These are phyloP conservation scores for Branchinecta lindahli DNA, from an alignment of 1,140 invertebrate species.

Conservation along the genomic window DNA sequence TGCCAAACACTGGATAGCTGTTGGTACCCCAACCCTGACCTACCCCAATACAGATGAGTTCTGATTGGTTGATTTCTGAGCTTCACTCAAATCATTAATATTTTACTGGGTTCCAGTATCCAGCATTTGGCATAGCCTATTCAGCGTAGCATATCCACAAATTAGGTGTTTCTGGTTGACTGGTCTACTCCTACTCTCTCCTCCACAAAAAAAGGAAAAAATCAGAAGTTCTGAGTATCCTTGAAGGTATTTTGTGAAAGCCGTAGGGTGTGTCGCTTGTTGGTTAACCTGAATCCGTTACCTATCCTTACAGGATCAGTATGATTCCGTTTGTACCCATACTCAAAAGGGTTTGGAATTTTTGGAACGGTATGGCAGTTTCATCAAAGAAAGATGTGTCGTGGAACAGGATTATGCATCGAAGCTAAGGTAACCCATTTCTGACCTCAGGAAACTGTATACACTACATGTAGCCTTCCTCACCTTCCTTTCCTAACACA, in stretches of 20 bases:
- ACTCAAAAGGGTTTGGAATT: constrained; percentile 96
- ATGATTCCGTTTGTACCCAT: constrained; percentile 83
- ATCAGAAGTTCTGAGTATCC: not conserved
- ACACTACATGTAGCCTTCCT: not conserved
- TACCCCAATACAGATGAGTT: too few species aligned
- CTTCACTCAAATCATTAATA: too few species aligned
- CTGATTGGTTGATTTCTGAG: too few species aligned
- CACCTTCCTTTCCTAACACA: not conserved
- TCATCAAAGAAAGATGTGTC: constrained; percentile 76
- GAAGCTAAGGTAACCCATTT: constrained; percentile 64
- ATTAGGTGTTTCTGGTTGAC: not conserved
- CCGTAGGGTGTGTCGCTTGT: not conserved
- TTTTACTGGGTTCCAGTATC: too few species aligned
- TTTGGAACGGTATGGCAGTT: constrained; percentile 84
- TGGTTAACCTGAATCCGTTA: constrained; percentile 22
- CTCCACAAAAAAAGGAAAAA: too few species aligned
- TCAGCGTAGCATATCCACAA: not conserved
- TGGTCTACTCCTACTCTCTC: not conserved
- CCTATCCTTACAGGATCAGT: constrained; percentile 76
- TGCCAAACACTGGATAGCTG: too few species aligned
- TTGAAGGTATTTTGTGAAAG: not conserved
- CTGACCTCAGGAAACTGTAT: not conserved
- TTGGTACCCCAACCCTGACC: too few species aligned
- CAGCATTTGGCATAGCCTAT: too few species aligned
- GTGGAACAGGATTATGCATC: constrained; percentile 93